Evolutionary conservation across 2,113 vertebrate species (phyloP), one percentile per base, ranked within the genome.

Genomic region (Rhegmatorhina hoffmannsi): DNA sequence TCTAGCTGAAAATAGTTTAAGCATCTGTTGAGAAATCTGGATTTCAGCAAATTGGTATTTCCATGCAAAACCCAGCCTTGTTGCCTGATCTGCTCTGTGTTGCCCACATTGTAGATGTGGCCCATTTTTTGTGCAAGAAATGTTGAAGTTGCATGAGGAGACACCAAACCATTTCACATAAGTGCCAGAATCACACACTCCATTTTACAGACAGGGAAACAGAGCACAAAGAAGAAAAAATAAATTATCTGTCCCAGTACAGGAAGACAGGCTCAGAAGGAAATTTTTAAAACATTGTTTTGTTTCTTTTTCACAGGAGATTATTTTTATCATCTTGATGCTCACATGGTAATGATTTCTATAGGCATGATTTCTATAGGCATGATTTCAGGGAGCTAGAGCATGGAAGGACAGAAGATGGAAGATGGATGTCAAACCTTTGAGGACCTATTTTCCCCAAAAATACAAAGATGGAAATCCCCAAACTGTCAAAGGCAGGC

Each of bases 101-200:
- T 2, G 2, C 8, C 60, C 13, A 9, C 1, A 0, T 56, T 62
- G n/a, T 76, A 2, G 2, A 50, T 47, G 31, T 66, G 40, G 11
- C 10, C n/a, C 23, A 14, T 15, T 49, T 90, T 70, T 67, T 67
- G 31, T 43, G 52, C 43, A 84, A 50, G 76, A 84, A 77, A 66
- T 62, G 33, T 28, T 86, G 67, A 73, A 25, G 28, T 49, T 73
- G 17, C 3, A 9, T 26, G 43, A 77, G 68, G 6, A 86, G 25
- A 74, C 31, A 53, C 11, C 26, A 46, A 74, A 53, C 16, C 4
- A 44, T 53, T 91, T 62, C 59, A 70, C 44, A 44, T 24, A 49
- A 69, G 25, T 23, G 17, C 23, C 70, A 59, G 33, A 52, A 59
- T 63, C 84, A 72, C 10, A 5, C 46, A 78, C 2, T 26, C 11